phyloP scores from a whole-genome alignment of 2,888 invertebrate species.

The Alviniconcha strummeri region DNA sequence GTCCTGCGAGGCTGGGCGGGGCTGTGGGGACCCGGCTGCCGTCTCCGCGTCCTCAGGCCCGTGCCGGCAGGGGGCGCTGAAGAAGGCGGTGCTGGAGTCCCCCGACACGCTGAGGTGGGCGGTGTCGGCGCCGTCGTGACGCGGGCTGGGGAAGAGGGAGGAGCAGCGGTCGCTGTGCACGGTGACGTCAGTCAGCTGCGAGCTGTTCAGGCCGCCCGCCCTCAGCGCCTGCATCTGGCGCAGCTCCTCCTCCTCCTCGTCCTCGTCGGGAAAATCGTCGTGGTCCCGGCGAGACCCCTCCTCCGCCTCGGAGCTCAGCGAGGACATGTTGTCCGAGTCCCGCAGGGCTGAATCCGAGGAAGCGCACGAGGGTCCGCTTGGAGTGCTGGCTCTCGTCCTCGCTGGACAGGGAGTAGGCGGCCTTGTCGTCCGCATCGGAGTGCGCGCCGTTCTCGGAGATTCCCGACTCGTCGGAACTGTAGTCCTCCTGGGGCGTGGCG shows the following conservation, averaged over 20 bases:
- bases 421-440: constrained; percentile 30
- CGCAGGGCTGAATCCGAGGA: constrained; percentile 45
- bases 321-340: constrained; percentile 41
- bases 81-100: not conserved
- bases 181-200: not conserved
- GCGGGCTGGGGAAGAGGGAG: not conserved
- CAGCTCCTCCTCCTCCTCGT: not conserved
- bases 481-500: constrained; percentile 39
- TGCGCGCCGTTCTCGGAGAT: constrained; percentile 39
- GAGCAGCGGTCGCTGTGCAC: constrained; percentile 9
- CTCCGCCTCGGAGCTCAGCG: not conserved
- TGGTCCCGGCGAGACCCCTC: not conserved
- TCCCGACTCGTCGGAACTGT: constrained; percentile 48
- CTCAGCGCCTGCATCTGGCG: not conserved
- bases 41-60: not conserved
- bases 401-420: constrained; percentile 34
- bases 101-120: constrained; percentile 7
- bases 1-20: not conserved
- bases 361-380: constrained; percentile 37
- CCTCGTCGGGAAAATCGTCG: not conserved
- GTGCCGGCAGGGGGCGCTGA: not conserved
- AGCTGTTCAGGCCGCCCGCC: not conserved
- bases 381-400: constrained; percentile 37
- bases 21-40: not conserved
- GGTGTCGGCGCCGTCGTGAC: not conserved